These are phyloP conservation scores for Globodera rostochiensis DNA, from an alignment of 1,140 invertebrate species.

Conservation along the genomic window DNA sequence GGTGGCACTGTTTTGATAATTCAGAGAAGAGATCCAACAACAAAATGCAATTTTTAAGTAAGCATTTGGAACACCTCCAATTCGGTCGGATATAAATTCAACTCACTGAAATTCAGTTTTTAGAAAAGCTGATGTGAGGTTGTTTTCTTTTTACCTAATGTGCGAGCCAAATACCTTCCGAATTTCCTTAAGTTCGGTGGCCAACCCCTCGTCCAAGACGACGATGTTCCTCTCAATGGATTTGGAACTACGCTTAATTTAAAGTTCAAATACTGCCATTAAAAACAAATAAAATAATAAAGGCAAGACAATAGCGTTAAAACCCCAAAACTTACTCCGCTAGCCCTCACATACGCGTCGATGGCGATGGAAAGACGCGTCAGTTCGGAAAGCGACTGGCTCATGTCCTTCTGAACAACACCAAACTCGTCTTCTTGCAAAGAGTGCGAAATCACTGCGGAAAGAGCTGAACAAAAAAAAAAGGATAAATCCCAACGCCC, in stretches of 20 bases:
- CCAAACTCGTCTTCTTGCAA: conserved; percentile 33
- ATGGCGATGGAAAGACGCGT: conserved; percentile 37
- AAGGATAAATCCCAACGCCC: background rate
- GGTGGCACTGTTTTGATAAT: background rate
- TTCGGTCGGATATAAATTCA: conserved; percentile 32
- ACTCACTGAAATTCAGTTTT: conserved; percentile 1
- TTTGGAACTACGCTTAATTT: conserved; percentile 20
- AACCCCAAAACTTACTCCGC: conserved; percentile 20
- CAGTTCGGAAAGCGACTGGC: conserved; percentile 19
- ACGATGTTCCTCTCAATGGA: conserved; percentile 9
- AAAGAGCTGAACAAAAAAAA: conserved; percentile 17
- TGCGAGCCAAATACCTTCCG: conserved; percentile 8
- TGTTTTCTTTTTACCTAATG: conserved; percentile 2
- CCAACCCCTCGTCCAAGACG: conserved; percentile 30
- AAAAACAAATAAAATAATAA: too few species aligned
- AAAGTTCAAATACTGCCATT: too few species aligned
- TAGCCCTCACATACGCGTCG: conserved; percentile 34
- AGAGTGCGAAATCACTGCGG: conserved; percentile 19
- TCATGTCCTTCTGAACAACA: conserved; percentile 37
- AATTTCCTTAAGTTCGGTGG: conserved; percentile 22
- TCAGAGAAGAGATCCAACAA: background rate
- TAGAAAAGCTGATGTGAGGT: background rate
- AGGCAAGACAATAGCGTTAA: background rate
- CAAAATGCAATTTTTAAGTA: background rate
- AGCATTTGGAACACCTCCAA: conserved; percentile 29